Evolutionary conservation across 2,113 vertebrate species (phyloP).

Genomic region (Pachypanchax playfairii): DNA sequence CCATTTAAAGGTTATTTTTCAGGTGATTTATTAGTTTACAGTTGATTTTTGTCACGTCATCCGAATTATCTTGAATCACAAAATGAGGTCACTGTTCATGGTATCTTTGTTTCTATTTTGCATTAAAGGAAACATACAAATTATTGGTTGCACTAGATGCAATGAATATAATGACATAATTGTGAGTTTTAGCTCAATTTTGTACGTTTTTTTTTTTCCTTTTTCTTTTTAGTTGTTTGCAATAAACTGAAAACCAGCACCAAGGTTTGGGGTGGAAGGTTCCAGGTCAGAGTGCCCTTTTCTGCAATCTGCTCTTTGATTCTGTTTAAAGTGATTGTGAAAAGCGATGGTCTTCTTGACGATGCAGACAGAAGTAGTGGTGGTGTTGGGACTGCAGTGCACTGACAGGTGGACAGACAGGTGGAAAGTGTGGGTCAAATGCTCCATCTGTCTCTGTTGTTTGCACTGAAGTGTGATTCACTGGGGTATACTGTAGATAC

Average conservation of each 20-base stretch:
- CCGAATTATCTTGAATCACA: neutral
- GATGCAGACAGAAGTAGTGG: constrained; percentile 22
- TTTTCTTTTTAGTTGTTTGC: neutral
- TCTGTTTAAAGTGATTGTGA: constrained; percentile 57
- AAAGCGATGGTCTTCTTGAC: constrained; percentile 63
- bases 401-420: constrained; percentile 54
- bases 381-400: constrained; percentile 31
- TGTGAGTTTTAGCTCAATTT: neutral
- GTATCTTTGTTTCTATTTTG: neutral
- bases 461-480: constrained; percentile 56
- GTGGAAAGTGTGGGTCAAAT: constrained; percentile 61
- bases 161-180: too few relatives aligned
- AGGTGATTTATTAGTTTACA: neutral
- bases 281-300: constrained; percentile 31
- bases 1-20: neutral
- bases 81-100: neutral
- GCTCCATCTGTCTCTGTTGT: constrained; percentile 71
- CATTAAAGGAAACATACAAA: too few relatives aligned
- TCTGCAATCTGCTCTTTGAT: constrained; percentile 40
- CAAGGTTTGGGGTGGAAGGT: constrained; percentile 1
- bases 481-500: constrained; percentile 40
- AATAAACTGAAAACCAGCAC: neutral
- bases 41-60: neutral
- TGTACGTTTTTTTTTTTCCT: neutral
- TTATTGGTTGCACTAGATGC: too few relatives aligned